Evolutionary conservation across 2,888 invertebrate species (phyloP).

Genomic region (Thecocarcelia acutangulata): DNA sequence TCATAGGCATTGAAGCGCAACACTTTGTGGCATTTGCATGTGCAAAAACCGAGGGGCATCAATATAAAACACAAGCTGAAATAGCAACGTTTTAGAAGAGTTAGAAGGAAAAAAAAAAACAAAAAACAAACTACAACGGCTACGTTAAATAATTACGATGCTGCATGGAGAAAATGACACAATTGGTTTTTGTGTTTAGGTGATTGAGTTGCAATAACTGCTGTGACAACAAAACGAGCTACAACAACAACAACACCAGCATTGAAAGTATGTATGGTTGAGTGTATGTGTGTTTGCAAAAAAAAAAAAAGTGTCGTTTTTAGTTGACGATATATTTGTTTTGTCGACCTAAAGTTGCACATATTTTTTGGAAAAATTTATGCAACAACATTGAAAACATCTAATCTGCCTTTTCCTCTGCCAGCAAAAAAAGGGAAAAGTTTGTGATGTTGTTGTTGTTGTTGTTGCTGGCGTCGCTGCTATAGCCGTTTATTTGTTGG

Average conservation of each 20-base stretch:
- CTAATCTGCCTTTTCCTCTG: constrained; percentile 43
- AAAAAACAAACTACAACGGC: constrained; percentile 28
- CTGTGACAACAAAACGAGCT: constrained; percentile 2
- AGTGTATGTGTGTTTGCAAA: background rate
- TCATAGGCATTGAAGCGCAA: constrained; percentile 67
- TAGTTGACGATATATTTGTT: constrained; percentile 71
- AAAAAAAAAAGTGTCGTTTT: constrained; percentile 72
- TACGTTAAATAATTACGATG: constrained; percentile 68
- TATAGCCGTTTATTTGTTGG: constrained; percentile 36
- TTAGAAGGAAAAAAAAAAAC: background rate
- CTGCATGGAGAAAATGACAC: constrained; percentile 67
- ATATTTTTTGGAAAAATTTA: constrained; percentile 51
- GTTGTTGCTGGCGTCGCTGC: constrained; percentile 35
- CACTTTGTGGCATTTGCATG: constrained; percentile 70
- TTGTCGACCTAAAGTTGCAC: constrained; percentile 49
- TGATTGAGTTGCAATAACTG: constrained; percentile 77
- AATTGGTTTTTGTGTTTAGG: constrained; percentile 74
- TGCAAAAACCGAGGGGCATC: constrained; percentile 64
- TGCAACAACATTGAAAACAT: constrained; percentile 58
- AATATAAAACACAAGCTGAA: constrained; percentile 42
- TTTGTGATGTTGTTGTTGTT: constrained; percentile 50
- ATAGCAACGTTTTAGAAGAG: constrained; percentile 41
- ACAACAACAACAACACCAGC: background rate
- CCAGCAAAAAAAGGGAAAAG: constrained; percentile 53
- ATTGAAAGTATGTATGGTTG: too few relatives aligned